Evolutionary conservation across 2,797 vertebrate genomes (phyloP), one percentile per base, ranked within the genome.

Genomic region (Vireo griseus): DNA sequence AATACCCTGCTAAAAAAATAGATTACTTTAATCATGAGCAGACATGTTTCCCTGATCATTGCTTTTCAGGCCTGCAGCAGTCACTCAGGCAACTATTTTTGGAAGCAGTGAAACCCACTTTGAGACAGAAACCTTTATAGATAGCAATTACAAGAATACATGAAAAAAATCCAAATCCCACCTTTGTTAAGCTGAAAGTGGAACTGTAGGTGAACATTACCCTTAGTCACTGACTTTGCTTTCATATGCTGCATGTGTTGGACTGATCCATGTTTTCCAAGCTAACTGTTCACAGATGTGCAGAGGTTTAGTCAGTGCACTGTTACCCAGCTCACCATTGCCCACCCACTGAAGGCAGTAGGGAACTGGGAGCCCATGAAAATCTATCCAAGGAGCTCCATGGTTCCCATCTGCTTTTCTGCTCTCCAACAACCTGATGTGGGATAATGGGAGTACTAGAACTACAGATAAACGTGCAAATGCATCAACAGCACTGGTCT

Each of bases 1-100:
- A 97, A 96, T 97, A 95, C 73, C 96, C 86, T 92, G 92, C 92
- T 96, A 94, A 97, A 82, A 97, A 97, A 97, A 78, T 48, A 97
- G 92, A 95, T 95, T 59, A 82, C 95, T 97, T 95, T 95, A 95
- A 97, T 97, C 95, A 92, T 5, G 15, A 97, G 86, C 92, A 96
- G 91, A 95, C 94, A 96, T 94, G 68, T 96, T 97, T 97, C 95
- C 94, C 95, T 66, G 84, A 86, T 92, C 37, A 1, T 35, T 71
- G 87, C 87, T 97, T 97, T 96, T 93, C 91, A 96, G 93, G 94
- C 95, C 87, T 94, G 84, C 72, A 39, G 75, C 55, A 69, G 92
- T 97, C 96, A 96, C 83, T 96, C 86, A 92, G 93, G 52, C 93
- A 97, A 85, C 88, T 97, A 96, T 97, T 97, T 97, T 76, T 96